Evolutionary conservation across 2,888 invertebrate species (phyloP).

Genomic region (Cheilosia soror): DNA sequence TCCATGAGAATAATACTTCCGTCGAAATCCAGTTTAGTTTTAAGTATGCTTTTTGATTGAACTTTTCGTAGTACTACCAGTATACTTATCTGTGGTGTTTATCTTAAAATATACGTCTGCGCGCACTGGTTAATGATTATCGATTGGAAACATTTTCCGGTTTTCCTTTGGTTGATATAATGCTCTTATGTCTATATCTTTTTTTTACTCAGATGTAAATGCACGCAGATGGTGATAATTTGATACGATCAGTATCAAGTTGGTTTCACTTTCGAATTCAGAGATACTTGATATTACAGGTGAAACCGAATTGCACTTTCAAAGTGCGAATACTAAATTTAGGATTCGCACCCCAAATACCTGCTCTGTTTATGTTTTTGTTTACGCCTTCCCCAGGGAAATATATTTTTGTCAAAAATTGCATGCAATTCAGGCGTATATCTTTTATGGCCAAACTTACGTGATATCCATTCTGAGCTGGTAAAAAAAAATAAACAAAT

Average conservation of each 20-base stretch:
- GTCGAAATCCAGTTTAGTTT: slow-evolving; percentile 37
- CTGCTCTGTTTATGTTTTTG: slow-evolving; percentile 20
- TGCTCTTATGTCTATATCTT: background rate
- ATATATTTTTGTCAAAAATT: background rate
- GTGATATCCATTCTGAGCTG: slow-evolving; percentile 14
- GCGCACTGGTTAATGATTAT: slow-evolving; percentile 47
- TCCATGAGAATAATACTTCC: slow-evolving; percentile 31
- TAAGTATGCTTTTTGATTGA: slow-evolving; percentile 18
- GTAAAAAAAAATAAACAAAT: background rate
- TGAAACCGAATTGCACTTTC: slow-evolving; percentile 9
- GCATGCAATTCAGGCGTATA: background rate
- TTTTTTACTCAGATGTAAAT: background rate
- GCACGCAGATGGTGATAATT: slow-evolving; percentile 31
- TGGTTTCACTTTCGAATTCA: slow-evolving; percentile 36
- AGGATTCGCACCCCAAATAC: background rate
- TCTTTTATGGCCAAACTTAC: slow-evolving; percentile 23
- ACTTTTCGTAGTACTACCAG: background rate
- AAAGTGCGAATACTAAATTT: background rate
- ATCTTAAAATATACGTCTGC: slow-evolving; percentile 42
- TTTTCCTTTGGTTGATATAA: background rate
- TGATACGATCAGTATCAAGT: slow-evolving; percentile 38
- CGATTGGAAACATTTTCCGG: slow-evolving; percentile 41
- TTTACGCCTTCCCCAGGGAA: background rate
- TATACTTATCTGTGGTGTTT: slow-evolving; percentile 42
- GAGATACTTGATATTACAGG: slow-evolving; percentile 19